Evolutionary conservation across 2,113 vertebrate genomes (phyloP), one percentile per base, ranked within the genome.

Genomic region (Mellivora capensis): DNA sequence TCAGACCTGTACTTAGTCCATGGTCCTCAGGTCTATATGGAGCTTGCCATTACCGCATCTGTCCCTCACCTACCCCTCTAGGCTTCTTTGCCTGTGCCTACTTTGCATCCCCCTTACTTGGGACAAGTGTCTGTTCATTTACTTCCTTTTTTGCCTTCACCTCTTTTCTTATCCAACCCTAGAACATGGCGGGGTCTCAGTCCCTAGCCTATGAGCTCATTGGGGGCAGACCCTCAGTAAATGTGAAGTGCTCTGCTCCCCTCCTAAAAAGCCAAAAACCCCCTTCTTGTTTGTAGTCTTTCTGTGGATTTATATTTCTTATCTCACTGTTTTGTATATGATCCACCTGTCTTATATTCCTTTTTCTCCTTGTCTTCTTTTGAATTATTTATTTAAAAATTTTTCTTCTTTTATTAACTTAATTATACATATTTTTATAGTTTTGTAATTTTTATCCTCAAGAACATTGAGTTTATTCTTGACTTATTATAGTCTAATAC

Each of bases 201-300:
- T 62, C 87, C 57, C 72, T 57, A 93, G 82, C 92, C 89, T 90
- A 57, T 96, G 82, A 77, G 77, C 91, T 96, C 91, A 93, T 77
- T 67, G 71, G 91, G 88, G 89, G 82, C 85, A 94, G 67, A 89
- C 64, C 93, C 82, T 96, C 86, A 96, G 90, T 96, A 97, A 97
- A 97, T 34, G 88, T 82, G 61, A 90, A 74, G 83, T 97, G 93
- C 96, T 81, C 76, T 12, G 4, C 6, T 1, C 62, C 31, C 31
- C 27, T 23, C 25, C 27, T 14, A 7, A 42, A 42, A 44, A 29
- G 39, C 42, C 29, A 44, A 64, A 64, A 42, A 39, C 2, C 2
- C 14, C 59, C 3, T 7, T 37, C 31, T 95, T 39, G 31, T 52
- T 57, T 84, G 1, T 6, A 42, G 15, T 59, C 12, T 76, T 64